Conservation (phyloP, 2,888 invertebrate species). For the Melanophora roralis region DNA sequence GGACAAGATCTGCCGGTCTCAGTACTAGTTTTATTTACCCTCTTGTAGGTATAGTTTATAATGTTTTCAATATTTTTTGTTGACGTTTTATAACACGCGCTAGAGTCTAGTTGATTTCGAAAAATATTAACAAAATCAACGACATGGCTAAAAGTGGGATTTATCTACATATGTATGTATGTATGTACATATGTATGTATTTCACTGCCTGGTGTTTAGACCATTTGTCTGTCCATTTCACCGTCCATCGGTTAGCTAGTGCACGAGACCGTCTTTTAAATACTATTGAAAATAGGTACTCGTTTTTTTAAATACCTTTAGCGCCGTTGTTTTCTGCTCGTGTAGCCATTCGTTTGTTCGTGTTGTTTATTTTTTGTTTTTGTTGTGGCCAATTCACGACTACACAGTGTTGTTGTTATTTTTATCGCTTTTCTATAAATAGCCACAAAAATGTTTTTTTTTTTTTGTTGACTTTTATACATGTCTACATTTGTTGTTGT, state of each 20-base stretch:
- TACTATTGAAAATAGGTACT: slow-evolving; percentile 2
- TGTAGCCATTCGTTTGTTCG: neutral
- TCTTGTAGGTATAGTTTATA: neutral
- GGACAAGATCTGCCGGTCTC: slow-evolving; percentile 49
- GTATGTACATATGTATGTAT: too few relatives aligned
- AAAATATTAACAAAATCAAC: neutral
- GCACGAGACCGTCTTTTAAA: slow-evolving; percentile 9
- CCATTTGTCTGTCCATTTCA: neutral
- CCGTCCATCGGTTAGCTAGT: neutral
- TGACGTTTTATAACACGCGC: slow-evolving; percentile 51
- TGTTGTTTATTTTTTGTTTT: slow-evolving; percentile 7
- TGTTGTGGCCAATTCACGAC: neutral
- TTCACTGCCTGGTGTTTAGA: slow-evolving; percentile 8
- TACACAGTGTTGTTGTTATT: slow-evolving; percentile 7
- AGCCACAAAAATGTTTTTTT: slow-evolving; percentile 43
- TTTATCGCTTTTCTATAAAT: slow-evolving; percentile 49
- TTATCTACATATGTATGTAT: too few relatives aligned
- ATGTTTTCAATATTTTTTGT: slow-evolving; percentile 28
- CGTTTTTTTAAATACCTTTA: slow-evolving; percentile 12
- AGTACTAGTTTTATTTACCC: neutral
- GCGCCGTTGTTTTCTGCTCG: slow-evolving; percentile 20
- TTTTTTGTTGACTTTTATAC: slow-evolving; percentile 15
- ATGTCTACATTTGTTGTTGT: slow-evolving; percentile 16
- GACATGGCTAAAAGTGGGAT: slow-evolving; percentile 12
- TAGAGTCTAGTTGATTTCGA: slow-evolving; percentile 42